Percentiles rank a stretch among this genome's conserved stretches.
These are phyloP conservation scores for Anoplopoma fimbria DNA, from an alignment of 2,113 vertebrate species.

Conservation along the genomic window DNA sequence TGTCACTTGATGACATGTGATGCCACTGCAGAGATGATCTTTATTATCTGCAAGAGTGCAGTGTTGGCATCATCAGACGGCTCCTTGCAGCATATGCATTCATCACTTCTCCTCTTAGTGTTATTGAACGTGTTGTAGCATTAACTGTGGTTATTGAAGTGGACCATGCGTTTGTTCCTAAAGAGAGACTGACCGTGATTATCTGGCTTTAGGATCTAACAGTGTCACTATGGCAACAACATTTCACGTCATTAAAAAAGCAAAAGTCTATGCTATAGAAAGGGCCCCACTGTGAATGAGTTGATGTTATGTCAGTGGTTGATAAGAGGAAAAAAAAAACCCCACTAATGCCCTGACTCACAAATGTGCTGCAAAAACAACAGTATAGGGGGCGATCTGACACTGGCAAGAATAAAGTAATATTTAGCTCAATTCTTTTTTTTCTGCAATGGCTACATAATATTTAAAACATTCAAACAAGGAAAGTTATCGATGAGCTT, in stretches of 20 bases:
- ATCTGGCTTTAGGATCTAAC: not conserved
- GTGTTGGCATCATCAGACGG: conserved; percentile 1
- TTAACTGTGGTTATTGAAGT: not conserved
- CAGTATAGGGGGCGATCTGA: not conserved
- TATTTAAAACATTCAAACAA: not conserved
- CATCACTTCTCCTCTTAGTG: not conserved
- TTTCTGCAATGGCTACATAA: not conserved
- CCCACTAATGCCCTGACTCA: not conserved
- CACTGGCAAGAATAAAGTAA: not conserved
- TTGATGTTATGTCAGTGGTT: conserved; percentile 7
- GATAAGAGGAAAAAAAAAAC: not conserved
- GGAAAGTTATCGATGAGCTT: not conserved
- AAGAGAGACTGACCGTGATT: not conserved
- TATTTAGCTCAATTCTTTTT: conserved; percentile 8
- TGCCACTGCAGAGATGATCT: not conserved
- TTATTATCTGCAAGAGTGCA: conserved; percentile 19
- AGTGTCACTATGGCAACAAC: conserved; percentile 32
- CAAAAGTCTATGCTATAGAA: not conserved
- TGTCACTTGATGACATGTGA: not conserved
- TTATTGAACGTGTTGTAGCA: not conserved
- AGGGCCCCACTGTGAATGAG: not conserved
- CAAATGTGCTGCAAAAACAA: not conserved
- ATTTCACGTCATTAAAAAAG: not conserved
- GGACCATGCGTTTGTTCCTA: not conserved
- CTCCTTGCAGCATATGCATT: not conserved